A percentile compares a stretch with the other conserved stretches of the same genome.
phyloP scores from a whole-genome alignment of 2,888 invertebrate genomes.

The Sinelater perroti region DNA sequence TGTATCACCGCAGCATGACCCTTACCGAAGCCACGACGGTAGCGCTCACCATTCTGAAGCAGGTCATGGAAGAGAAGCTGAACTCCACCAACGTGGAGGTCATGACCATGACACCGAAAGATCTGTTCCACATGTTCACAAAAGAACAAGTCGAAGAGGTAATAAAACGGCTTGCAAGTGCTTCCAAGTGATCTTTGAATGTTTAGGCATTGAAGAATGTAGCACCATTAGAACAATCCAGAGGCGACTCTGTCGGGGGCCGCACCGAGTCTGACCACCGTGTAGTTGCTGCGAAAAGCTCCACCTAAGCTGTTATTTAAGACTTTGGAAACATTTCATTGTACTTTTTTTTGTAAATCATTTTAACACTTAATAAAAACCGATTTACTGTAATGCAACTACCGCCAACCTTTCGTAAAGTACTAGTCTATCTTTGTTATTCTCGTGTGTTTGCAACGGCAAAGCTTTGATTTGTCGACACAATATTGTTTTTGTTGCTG shows the following conservation, averaged over 20 bases:
- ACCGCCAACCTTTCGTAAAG: too few species aligned
- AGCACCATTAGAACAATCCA: slow-evolving; percentile 32
- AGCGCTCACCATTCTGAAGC: slow-evolving; percentile 93
- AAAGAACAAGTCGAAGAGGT: slow-evolving; percentile 92
- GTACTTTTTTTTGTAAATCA: too few species aligned
- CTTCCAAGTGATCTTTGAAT: too few species aligned
- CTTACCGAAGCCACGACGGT: slow-evolving; percentile 91
- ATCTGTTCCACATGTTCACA: slow-evolving; percentile 87
- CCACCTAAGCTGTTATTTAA: not conserved
- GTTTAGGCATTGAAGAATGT: slow-evolving; percentile 33
- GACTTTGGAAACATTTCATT: too few species aligned
- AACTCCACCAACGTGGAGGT: slow-evolving; percentile 98
- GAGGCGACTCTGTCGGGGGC: slow-evolving; percentile 22
- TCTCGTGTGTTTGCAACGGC: too few species aligned
- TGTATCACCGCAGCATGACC: slow-evolving; percentile 87
- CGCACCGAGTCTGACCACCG: slow-evolving; percentile 19
- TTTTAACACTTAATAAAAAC: too few species aligned
- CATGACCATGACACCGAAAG: slow-evolving; percentile 87
- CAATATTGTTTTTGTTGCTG: too few species aligned
- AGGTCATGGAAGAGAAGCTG: slow-evolving; percentile 99
- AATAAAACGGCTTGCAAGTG: slow-evolving; percentile 61
- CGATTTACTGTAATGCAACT: too few species aligned
- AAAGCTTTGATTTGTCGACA: too few species aligned
- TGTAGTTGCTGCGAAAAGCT: not conserved
- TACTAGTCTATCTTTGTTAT: too few species aligned